Conservation (phyloP, 2,888 invertebrate genomes). For the Drosophila buzzatii region DNA sequence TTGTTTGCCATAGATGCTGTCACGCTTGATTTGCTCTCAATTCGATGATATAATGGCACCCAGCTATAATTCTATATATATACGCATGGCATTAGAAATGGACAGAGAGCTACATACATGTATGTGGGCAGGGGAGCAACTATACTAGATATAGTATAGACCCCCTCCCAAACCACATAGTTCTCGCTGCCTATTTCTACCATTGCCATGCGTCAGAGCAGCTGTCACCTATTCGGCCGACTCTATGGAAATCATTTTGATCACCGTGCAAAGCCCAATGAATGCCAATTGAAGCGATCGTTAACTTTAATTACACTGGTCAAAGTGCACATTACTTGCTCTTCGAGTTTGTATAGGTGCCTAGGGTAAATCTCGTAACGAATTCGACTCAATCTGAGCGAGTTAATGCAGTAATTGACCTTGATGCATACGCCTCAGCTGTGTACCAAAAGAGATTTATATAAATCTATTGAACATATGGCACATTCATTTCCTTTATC, state of each 20-base stretch:
- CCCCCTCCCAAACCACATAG: neutral
- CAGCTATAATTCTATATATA: conserved; percentile 16
- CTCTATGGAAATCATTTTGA: conserved; percentile 46
- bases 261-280: conserved; percentile 44
- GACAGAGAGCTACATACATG: neutral
- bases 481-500: neutral
- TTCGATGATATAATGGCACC: conserved; percentile 64
- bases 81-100: neutral
- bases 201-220: conserved; percentile 30
- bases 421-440: too few relatives aligned
- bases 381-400: neutral
- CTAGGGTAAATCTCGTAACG: conserved; percentile 4
- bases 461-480: too few relatives aligned
- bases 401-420: neutral
- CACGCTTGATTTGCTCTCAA: conserved; percentile 45
- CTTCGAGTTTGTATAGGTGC: neutral
- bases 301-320: conserved; percentile 71
- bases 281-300: conserved; percentile 70
- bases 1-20: neutral
- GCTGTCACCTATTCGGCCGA: conserved; percentile 20
- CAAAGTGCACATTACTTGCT: conserved; percentile 61
- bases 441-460: too few relatives aligned
- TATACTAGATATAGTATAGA: conserved; percentile 1
- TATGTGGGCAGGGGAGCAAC: neutral
- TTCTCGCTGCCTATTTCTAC: conserved; percentile 27